Evolutionary conservation across 2,797 vertebrate genomes (phyloP).

Genomic region (Catamblyrhynchus diadema): DNA sequence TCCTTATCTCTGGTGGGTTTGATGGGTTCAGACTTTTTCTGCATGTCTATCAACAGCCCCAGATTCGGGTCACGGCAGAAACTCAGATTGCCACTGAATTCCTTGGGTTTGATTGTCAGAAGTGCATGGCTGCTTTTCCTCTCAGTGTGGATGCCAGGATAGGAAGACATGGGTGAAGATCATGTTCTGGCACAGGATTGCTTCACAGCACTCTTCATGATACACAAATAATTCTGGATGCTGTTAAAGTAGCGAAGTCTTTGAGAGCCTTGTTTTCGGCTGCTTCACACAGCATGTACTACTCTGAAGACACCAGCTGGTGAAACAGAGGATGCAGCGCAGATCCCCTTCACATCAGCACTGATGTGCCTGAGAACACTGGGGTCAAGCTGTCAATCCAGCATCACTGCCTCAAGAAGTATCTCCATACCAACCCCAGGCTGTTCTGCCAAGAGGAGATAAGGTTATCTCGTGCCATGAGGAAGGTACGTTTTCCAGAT

Average conservation of each 20-base stretch:
- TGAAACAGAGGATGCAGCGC: not conserved
- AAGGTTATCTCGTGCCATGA: not conserved
- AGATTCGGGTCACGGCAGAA: not conserved
- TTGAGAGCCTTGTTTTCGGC: not conserved
- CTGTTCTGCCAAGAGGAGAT: not conserved
- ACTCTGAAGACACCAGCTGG: not conserved
- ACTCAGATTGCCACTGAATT: not conserved
- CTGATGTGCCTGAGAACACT: not conserved
- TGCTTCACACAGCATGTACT: not conserved
- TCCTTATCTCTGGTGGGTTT: not conserved
- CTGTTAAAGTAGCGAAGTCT: not conserved
- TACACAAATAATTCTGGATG: not conserved
- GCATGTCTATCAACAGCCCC: not conserved
- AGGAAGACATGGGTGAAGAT: not conserved
- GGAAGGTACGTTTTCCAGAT: not conserved
- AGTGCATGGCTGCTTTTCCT: not conserved
- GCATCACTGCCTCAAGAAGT: not conserved
- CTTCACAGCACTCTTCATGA: not conserved
- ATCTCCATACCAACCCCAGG: accelerated
- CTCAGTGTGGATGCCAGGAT: not conserved
- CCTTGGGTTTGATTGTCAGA: not conserved
- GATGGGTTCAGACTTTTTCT: not conserved
- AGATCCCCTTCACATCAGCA: not conserved
- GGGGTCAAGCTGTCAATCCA: not conserved
- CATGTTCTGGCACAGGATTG: not conserved